Evolutionary conservation across 2,888 invertebrate genomes (phyloP), one percentile per base, ranked within the genome.

Genomic region (Pyrgus malvae): DNA sequence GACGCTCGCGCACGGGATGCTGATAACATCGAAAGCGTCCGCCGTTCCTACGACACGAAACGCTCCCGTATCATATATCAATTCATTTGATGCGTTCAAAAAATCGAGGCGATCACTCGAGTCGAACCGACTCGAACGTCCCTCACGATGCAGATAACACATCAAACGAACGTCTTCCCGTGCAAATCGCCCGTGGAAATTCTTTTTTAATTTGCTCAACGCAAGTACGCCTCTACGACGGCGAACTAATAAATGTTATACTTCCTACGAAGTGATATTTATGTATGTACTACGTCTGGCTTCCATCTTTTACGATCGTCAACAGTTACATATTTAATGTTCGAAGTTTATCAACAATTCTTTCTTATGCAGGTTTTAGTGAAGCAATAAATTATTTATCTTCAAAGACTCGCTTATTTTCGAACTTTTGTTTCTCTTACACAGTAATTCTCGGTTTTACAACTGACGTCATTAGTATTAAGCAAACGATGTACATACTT

Each of bases 281-380:
- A 76, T 75, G 78, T 77, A 75, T 74, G 74, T 76, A 77, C 71
- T 75, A 75, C 72, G 87, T 81, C 88, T 88, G 88, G 85, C 78
- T 78, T 84, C 79, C 75, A 80, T 85, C 78, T 74, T 80, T 90
- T 88, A 90, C 72, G 87, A 88, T 87, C 81, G 78, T 83, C 87
- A 86, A 87, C 88, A 87, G 90, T 90, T 89, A 88, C 87, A 89
- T 89, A 88, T 88, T 88, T 87, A 86, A 88, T 88, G 85, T 84
- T 83, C 86, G 83, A 86, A 89, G 90, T 90, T 89, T 90, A 90
- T 90, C 88, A 90, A 89, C 89, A 90, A 82, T 88, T 89, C 84
- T 89, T 90, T 89, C 88, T 89, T 86, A 86, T 87, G 80, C 85
- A 85, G 83, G 83, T 86, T 89, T 88, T 89, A 90, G 82, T 87